phyloP scores from a whole-genome alignment of 2,797 vertebrate species.

The Lepilemur septentrionalis region DNA sequence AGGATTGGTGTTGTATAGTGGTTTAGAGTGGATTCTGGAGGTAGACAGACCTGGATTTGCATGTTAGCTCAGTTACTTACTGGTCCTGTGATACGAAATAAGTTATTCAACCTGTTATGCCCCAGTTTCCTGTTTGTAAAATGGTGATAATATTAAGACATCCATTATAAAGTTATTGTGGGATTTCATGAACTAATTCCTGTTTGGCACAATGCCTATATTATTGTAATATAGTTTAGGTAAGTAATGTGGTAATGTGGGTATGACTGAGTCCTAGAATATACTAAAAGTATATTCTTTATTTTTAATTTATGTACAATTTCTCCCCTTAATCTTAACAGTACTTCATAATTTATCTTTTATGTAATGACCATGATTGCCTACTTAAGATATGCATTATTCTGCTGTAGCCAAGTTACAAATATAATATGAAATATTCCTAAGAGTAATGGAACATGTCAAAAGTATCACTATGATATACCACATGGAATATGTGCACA shows the following conservation, averaged over 20 bases:
- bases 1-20: neutral
- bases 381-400: neutral
- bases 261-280: neutral
- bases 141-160: neutral
- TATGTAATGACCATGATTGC: neutral
- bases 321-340: neutral
- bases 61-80: neutral
- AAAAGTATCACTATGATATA: neutral
- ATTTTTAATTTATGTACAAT: neutral
- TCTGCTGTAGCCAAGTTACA: neutral
- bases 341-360: constrained; percentile 10
- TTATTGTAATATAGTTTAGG: constrained; percentile 11
- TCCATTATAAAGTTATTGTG: neutral
- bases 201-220: neutral
- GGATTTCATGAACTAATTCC: constrained; percentile 15
- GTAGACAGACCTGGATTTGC: neutral
- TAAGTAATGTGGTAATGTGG: neutral
- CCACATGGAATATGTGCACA: neutral
- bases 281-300: neutral
- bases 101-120: neutral
- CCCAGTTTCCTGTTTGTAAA: neutral
- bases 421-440: neutral
- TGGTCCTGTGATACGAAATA: neutral
- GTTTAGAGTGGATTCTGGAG: neutral
- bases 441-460: neutral